Conservation (phyloP, 1,140 invertebrate species). For the Drosophila ercepeae region DNA sequence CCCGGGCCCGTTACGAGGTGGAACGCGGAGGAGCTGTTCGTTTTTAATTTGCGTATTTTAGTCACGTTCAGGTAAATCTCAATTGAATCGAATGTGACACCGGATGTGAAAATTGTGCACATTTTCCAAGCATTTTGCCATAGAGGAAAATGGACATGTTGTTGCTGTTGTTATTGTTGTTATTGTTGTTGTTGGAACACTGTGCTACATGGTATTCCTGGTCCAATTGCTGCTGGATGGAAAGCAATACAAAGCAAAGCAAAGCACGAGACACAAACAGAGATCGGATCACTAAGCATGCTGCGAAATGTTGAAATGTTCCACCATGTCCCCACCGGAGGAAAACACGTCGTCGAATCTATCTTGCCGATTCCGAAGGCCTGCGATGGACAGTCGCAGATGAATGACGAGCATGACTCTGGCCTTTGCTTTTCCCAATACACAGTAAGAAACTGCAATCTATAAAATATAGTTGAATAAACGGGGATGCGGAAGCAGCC, state of each 20-base stretch:
- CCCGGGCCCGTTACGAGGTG: background rate
- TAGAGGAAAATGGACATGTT: slow-evolving; percentile 19
- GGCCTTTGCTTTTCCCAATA: slow-evolving; percentile 10
- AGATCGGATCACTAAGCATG: slow-evolving; percentile 81
- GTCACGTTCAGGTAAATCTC: slow-evolving; percentile 83
- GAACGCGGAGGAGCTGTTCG: slow-evolving; percentile 32
- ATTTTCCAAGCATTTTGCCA: slow-evolving; percentile 78
- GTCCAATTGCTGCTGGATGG: slow-evolving; percentile 32
- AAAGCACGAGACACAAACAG: slow-evolving; percentile 78
- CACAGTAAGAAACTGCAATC: slow-evolving; percentile 11
- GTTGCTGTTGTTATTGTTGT: slow-evolving; percentile 12
- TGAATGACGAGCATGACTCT: slow-evolving; percentile 47
- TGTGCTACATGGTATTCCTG: background rate
- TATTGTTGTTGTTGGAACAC: slow-evolving; percentile 6
- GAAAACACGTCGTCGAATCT: slow-evolving; percentile 75
- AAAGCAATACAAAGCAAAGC: slow-evolving; percentile 56
- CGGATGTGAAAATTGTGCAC: slow-evolving; percentile 83
- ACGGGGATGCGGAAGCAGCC: too few relatives aligned
- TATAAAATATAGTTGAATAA: too few relatives aligned
- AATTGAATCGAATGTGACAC: slow-evolving; percentile 84
- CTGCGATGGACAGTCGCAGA: slow-evolving; percentile 36
- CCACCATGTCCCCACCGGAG: slow-evolving; percentile 38
- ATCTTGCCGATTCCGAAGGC: slow-evolving; percentile 44
- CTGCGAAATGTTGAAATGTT: slow-evolving; percentile 66
- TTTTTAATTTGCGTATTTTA: slow-evolving; percentile 83